These are phyloP conservation scores for Acanthoscelides obtectus DNA, from an alignment of 2,888 invertebrate genomes.

Conservation along the genomic window DNA sequence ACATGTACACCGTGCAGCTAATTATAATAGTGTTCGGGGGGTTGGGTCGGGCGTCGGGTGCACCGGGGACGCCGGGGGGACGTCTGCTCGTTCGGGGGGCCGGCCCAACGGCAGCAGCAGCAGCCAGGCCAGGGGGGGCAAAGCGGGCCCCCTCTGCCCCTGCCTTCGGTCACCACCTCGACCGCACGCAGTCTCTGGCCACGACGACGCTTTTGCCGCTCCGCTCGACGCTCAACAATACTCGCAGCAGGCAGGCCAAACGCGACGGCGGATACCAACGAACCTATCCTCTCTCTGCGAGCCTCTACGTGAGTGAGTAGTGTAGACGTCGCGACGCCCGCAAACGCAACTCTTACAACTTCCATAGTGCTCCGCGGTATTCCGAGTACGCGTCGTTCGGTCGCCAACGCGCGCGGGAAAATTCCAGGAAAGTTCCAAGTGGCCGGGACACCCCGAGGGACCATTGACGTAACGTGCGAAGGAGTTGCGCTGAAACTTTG, in stretches of 20 bases:
- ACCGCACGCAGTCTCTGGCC: slow-evolving; percentile 48
- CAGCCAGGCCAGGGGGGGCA: slow-evolving; percentile 37
- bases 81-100: slow-evolving; percentile 24
- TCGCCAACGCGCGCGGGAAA: background rate
- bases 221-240: background rate
- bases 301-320: background rate
- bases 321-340: background rate
- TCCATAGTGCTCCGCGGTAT: background rate
- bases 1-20: slow-evolving; percentile 31
- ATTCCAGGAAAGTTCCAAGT: background rate
- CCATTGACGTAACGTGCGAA: background rate
- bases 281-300: too few relatives aligned
- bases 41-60: slow-evolving; percentile 44
- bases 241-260: background rate
- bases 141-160: too few relatives aligned
- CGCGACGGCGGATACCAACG: background rate
- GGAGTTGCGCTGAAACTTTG: background rate
- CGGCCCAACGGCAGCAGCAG: background rate
- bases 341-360: background rate
- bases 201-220: slow-evolving; percentile 29
- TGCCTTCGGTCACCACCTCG: slow-evolving; percentile 48
- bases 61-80: slow-evolving; percentile 40
- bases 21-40: slow-evolving; percentile 44
- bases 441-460: background rate
- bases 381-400: background rate